Evolutionary conservation across 2,888 invertebrate genomes (phyloP), one percentile per base, ranked within the genome.

Genomic region (Meliscaeva auricollis): DNA sequence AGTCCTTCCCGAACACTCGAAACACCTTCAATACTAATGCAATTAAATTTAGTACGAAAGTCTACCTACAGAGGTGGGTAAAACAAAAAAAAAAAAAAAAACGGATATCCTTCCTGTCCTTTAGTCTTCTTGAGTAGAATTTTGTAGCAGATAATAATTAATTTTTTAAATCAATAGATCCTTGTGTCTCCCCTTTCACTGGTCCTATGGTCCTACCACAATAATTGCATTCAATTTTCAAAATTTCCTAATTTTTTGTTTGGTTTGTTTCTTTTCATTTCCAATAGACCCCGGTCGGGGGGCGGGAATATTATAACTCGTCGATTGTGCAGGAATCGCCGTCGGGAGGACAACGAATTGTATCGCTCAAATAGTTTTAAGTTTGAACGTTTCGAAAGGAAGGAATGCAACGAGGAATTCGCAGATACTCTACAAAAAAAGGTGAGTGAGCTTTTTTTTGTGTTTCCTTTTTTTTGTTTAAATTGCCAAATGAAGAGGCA

Each of bases 311-410:
- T 92, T 72, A 92, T 96, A 87, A 95, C 96, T 3, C 94, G 96
- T 76, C 94, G 96, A 56, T 94, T 97, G 89, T 96, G 96, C 91
- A 94, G 96, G 87, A 95, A 95, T 88, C 94, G 95, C 76, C 93
- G 95, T 76, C 93, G 95, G 13, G 95, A 95, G 88, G 96, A 96
- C 93, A 97, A 97, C 94, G 96, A 97, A 93, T 94, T 97, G 78
- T 97, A 97, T 90, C 94, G 97, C 88, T 96, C 96, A 88, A 96
- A 97, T 92, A 97, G 97, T 92, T 97, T 97, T 93, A 96, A 96
- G 93, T 97, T 97, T 91, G 96, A 97, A 93, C 93, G 96, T 75
- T 97, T 97, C 90, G 95, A 96, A 89, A 93, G 96, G 88, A 94
- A 94, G 82, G 94, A 94, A 69, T 95, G 94, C 88, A 94, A 94